A percentile compares a stretch with the other conserved stretches of the same genome.
Evolutionary conservation across 1,140 invertebrate species (phyloP).

Genomic region (Drosophila lini): DNA sequence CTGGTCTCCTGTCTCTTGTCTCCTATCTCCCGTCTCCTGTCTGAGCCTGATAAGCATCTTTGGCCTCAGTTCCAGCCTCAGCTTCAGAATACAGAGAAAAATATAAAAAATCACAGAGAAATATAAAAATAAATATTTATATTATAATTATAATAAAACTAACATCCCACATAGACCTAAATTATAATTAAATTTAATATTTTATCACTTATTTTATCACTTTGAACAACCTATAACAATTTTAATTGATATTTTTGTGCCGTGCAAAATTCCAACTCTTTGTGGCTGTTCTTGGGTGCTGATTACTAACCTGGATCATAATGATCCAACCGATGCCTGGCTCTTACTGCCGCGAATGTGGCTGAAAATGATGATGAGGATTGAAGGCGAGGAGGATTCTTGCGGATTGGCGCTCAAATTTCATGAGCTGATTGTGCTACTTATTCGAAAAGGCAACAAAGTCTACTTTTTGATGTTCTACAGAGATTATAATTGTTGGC

Average conservation of each 20-base stretch:
- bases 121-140: too few species aligned
- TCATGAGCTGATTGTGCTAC: slow-evolving; percentile 72
- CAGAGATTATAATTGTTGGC: slow-evolving; percentile 41
- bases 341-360: slow-evolving; percentile 18
- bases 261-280: slow-evolving; percentile 33
- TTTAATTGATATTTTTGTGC: neutral
- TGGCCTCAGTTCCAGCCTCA: slow-evolving; percentile 23
- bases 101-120: neutral
- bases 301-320: slow-evolving; percentile 46
- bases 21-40: slow-evolving; percentile 50
- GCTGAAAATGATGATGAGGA: slow-evolving; percentile 19
- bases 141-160: neutral
- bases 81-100: slow-evolving; percentile 10
- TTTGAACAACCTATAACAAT: neutral
- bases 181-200: neutral
- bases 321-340: slow-evolving; percentile 28
- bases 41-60: slow-evolving; percentile 75
- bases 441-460: slow-evolving; percentile 55
- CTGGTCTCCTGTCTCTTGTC: slow-evolving; percentile 44
- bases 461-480: slow-evolving; percentile 50
- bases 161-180: too few species aligned
- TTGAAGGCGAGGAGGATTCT: slow-evolving; percentile 49
- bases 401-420: slow-evolving; percentile 71
- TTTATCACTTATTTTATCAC: neutral
- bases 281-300: slow-evolving; percentile 41